A percentile compares a stretch with the other conserved stretches of the same genome.
Conservation (phyloP, 2,113 vertebrate genomes). For the Tachysurus vachellii region DNA sequence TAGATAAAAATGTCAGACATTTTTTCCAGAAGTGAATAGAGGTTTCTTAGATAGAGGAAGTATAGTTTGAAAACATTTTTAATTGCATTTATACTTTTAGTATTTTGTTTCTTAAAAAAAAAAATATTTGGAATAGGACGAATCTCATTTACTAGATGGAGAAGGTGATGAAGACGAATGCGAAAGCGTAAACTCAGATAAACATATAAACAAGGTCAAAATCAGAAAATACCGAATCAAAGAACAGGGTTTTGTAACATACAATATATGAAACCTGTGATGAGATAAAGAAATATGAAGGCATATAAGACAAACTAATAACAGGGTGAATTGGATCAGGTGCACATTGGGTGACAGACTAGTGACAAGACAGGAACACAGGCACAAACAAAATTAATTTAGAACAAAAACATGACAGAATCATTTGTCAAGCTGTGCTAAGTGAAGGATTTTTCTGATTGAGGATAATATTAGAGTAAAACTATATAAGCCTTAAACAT, state of each 20-base stretch:
- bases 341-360: neutral
- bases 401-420: constrained; percentile 15
- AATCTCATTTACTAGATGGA: neutral
- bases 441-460: neutral
- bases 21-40: neutral
- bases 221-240: neutral
- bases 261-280: neutral
- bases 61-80: neutral
- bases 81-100: neutral
- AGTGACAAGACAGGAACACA: neutral
- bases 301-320: neutral
- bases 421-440: neutral
- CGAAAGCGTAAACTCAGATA: neutral
- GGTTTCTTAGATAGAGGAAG: neutral
- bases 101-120: neutral
- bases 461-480: neutral
- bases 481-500: neutral
- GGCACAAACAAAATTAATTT: neutral
- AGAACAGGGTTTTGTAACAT: neutral
- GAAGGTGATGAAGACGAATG: neutral
- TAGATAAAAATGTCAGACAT: neutral
- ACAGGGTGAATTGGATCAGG: neutral
- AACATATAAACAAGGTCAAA: neutral
- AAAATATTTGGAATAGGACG: neutral
- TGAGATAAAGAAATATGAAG: neutral